A percentile compares a stretch with the other conserved stretches of the same genome.
Evolutionary conservation across 2,797 vertebrate species (phyloP).

Genomic region (Fistularia tabacaria): DNA sequence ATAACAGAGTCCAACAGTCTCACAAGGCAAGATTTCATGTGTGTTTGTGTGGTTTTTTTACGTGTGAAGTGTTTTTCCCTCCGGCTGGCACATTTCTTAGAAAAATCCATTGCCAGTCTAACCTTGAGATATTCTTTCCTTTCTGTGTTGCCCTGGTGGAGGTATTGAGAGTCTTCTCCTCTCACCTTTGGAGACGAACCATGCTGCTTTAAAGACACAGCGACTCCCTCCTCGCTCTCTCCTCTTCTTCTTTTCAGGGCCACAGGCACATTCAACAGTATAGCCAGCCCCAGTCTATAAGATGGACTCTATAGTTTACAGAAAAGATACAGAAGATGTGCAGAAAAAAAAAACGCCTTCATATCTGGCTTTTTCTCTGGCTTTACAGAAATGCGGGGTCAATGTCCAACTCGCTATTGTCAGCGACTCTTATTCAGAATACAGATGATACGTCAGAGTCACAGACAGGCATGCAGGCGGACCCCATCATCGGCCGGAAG

Average conservation of each 20-base stretch:
- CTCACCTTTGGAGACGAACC: conserved; percentile 61
- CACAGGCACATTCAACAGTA: conserved; percentile 55
- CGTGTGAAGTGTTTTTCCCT: conserved; percentile 21
- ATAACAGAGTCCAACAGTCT: conserved; percentile 43
- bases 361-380: conserved; percentile 14
- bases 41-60: conserved; percentile 27
- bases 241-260: conserved; percentile 49
- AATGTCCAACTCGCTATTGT: conserved; percentile 23
- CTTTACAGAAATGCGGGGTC: conserved; percentile 33
- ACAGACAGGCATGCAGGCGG: conserved; percentile 1
- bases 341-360: conserved; percentile 42
- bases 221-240: conserved; percentile 30
- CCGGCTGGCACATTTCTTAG: conserved; percentile 36
- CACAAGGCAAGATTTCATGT: conserved; percentile 54
- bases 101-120: conserved; percentile 56
- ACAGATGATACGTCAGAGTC: conserved; percentile 7
- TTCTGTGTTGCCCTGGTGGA: conserved; percentile 58
- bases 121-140: conserved; percentile 67
- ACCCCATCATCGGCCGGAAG: neutral
- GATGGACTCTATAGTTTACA: conserved; percentile 32
- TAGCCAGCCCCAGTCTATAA: conserved; percentile 37
- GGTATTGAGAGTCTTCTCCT: conserved; percentile 63
- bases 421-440: conserved; percentile 24
- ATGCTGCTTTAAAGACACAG: conserved; percentile 54
- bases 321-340: conserved; percentile 45